These are phyloP conservation scores for Nibea coibor DNA, from an alignment of 2,113 vertebrate species.

Conservation along the genomic window DNA sequence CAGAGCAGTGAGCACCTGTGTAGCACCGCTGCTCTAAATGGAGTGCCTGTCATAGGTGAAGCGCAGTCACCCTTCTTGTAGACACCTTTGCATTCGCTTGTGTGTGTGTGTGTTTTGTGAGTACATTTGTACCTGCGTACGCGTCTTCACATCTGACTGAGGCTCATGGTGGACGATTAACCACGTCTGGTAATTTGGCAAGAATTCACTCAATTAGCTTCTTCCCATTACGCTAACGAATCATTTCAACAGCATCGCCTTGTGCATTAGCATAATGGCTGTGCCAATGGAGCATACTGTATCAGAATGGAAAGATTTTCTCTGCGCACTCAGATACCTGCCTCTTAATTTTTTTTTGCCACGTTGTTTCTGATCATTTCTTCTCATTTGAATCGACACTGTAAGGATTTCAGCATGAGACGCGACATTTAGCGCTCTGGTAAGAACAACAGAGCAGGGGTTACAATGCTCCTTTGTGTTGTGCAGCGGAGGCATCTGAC, in stretches of 20 bases:
- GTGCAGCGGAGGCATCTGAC: conserved; percentile 38
- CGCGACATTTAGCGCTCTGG: conserved; percentile 3
- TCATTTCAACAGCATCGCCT: conserved; percentile 62
- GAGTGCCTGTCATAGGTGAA: conserved; percentile 43
- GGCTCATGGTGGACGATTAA: conserved; percentile 56
- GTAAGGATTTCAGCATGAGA: neutral
- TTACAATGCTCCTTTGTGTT: conserved; percentile 37
- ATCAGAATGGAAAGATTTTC: conserved; percentile 48
- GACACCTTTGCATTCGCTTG: conserved; percentile 28
- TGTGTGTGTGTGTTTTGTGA: neutral
- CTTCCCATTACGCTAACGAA: conserved; percentile 69
- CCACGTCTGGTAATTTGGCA: conserved; percentile 63
- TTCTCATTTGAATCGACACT: conserved; percentile 25
- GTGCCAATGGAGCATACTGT: conserved; percentile 58
- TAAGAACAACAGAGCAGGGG: conserved; percentile 34
- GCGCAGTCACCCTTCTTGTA: conserved; percentile 33
- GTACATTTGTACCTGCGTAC: conserved; percentile 14
- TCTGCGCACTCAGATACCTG: conserved; percentile 41
- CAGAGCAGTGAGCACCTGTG: conserved; percentile 48
- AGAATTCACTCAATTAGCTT: conserved; percentile 75
- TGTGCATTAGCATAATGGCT: conserved; percentile 72
- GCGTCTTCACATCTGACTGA: conserved; percentile 33
- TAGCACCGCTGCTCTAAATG: conserved; percentile 29
- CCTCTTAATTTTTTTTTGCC: conserved; percentile 12
- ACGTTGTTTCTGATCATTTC: conserved; percentile 11